Evolutionary conservation across 2,888 invertebrate species (phyloP).

Genomic region (Agonopterix heracliana): DNA sequence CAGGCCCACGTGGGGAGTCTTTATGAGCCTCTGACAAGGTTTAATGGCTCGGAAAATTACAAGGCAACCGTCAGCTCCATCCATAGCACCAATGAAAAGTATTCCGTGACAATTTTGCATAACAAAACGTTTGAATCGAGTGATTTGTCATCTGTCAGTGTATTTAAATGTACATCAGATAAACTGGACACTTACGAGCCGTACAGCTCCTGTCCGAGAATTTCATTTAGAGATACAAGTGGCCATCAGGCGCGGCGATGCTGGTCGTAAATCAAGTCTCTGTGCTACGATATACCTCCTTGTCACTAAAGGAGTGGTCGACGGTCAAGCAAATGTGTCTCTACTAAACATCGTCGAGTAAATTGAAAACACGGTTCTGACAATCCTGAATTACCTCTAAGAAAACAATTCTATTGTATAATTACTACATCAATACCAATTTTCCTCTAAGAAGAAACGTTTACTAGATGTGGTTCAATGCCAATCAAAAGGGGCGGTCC

Average conservation of each 20-base stretch:
- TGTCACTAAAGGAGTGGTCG: slow-evolving; percentile 34
- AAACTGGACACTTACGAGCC: slow-evolving; percentile 23
- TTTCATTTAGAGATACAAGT: slow-evolving; percentile 40
- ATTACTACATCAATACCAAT: slow-evolving; percentile 14
- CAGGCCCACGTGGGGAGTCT: slow-evolving; percentile 60
- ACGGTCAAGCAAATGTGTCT: slow-evolving; percentile 1
- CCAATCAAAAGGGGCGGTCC: slow-evolving; percentile 11
- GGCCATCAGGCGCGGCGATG: slow-evolving; percentile 30
- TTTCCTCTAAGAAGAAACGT: slow-evolving; percentile 3
- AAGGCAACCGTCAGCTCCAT: slow-evolving; percentile 36
- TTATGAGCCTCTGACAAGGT: slow-evolving; percentile 52
- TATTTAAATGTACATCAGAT: slow-evolving; percentile 33
- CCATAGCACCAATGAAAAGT: slow-evolving; percentile 35
- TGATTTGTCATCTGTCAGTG: slow-evolving; percentile 18
- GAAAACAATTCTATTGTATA: slow-evolving; percentile 15
- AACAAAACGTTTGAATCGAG: slow-evolving; percentile 1
- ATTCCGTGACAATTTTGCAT: slow-evolving; percentile 26
- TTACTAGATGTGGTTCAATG: slow-evolving; percentile 6
- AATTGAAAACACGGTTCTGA: slow-evolving; percentile 23
- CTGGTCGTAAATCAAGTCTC: slow-evolving; percentile 32
- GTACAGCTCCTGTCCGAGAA: slow-evolving; percentile 23
- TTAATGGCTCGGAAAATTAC: slow-evolving; percentile 68
- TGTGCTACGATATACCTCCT: slow-evolving; percentile 22
- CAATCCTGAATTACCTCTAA: slow-evolving; percentile 15
- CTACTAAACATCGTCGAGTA: slow-evolving; percentile 19